Evolutionary conservation across 1,140 invertebrate genomes (phyloP).

Genomic region (Drosophila ambigua): DNA sequence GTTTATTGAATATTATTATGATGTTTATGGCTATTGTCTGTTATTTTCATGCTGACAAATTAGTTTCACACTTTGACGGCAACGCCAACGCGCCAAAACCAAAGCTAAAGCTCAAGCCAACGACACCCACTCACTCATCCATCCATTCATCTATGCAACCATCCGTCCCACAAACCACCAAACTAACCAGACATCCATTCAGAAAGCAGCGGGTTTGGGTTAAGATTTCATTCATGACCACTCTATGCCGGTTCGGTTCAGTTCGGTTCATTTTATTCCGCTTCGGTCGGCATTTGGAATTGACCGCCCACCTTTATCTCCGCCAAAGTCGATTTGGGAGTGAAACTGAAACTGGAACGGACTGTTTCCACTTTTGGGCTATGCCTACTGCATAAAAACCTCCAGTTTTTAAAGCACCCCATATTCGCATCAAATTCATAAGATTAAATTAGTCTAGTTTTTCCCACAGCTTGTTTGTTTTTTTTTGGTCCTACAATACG

Average conservation of each 20-base stretch:
- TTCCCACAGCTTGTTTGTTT: not conserved
- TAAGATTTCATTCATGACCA: slow-evolving; percentile 37
- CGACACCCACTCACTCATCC: slow-evolving; percentile 43
- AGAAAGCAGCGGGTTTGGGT: not conserved
- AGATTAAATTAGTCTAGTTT: slow-evolving; percentile 46
- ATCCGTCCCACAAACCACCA: slow-evolving; percentile 13
- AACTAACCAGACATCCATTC: slow-evolving; percentile 20
- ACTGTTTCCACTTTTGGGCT: slow-evolving; percentile 50
- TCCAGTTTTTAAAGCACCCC: slow-evolving; percentile 49
- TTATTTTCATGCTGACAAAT: slow-evolving; percentile 82
- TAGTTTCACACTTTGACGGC: slow-evolving; percentile 77
- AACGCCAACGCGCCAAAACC: slow-evolving; percentile 43
- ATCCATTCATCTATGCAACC: slow-evolving; percentile 33
- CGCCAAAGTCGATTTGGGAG: too few relatives aligned
- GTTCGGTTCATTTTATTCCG: slow-evolving; percentile 25
- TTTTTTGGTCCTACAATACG: not conserved
- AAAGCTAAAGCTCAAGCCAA: slow-evolving; percentile 12
- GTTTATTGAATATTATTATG: slow-evolving; percentile 82
- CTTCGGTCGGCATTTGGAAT: slow-evolving; percentile 39
- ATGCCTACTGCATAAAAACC: slow-evolving; percentile 55
- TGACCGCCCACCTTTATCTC: slow-evolving; percentile 54
- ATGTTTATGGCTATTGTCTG: slow-evolving; percentile 78
- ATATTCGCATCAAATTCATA: slow-evolving; percentile 75
- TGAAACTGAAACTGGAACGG: slow-evolving; percentile 35
- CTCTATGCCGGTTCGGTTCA: slow-evolving; percentile 24